Base-by-base conservation (phyloP, 2,797 vertebrate species). In the Gymnoscopelus microlampas region DNA sequence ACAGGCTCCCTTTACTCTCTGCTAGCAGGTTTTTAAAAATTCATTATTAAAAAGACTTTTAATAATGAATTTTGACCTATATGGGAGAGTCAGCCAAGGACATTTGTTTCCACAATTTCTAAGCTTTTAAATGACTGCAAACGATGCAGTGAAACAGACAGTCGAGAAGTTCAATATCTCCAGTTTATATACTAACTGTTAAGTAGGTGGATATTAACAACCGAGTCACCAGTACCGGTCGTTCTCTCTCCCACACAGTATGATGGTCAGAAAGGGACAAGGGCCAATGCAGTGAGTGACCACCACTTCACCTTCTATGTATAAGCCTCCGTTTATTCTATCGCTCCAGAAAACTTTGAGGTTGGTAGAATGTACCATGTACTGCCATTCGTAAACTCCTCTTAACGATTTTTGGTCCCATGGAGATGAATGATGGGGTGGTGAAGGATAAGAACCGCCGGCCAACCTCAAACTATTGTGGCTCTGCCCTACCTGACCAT, bases 381-480 rank as follows among this genome's bases (percentile, higher is more conserved):
- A 13, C 15, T 5, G 15, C 35, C 26, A 66, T 54, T 5, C 7
- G 4, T 50, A 9, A 10, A 71, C 13, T 11, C 9, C 13, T 51
- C 13, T 24, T 60, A 71, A 60, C 14, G 3, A 5, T 19, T 68
- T 71, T 53, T 61, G 5, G 19, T 49, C 56, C 1, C 35, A 3
- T 60, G 6, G 61, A 66, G 50, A 58, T 32, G 70, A 53, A 15
- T 2, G 5, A 15, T 2, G 2, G 24, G 5, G 61, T 44, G 39
- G 39, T 44, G 47, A 54, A 48, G 15, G 53, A 7, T 44, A 10
- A 73, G 12, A 39, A 77, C 1, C n/a, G 26, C 24, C 53, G 50
- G 19, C 12, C 61, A 79, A 44, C 24, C 80, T 63, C 10, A 67
- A 55, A 53, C 51, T 53, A 82, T 56, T 77, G 73, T 53, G 58